Evolutionary conservation across 1,140 invertebrate species (phyloP), one percentile per base, ranked within the genome.

Genomic region (Anthonomus grandis): DNA sequence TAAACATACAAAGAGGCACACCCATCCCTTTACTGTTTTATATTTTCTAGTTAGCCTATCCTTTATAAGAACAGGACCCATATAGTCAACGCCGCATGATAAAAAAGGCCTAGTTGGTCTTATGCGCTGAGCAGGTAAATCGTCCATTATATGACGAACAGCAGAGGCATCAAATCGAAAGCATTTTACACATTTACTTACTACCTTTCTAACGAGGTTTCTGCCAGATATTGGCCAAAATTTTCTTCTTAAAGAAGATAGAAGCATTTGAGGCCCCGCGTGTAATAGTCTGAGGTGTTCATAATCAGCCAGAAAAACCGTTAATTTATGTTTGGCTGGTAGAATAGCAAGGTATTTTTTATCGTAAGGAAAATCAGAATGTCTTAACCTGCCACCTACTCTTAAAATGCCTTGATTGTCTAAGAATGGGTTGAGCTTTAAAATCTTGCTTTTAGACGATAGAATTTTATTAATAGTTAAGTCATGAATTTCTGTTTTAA

Each of bases 401-500:
- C 41, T 17, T 19, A 23, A 21, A 21, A 75, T 37, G 4, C 66
- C 66, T 10, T 66, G 10, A 12, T 68, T n/a, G 50, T 75, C 72
- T 12, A 78, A 25, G 45, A 70, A 71, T 17, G 75, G 74, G 21
- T 60, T 64, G 6, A 75, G 57, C 12, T 17, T 21, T 10, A 5
- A 4, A 9, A 39, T 10, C 17, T 39, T 39, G 15, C 37, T 39
- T 8, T 8, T 9, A 8, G 8, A 15, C 6, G 8, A 9, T 9
- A 39, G 9, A 39, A 15, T 9, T 6, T 17, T 17, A 8, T 39
- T 39, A 15, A 6, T 39, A 8, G 6, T 8, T 17, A 39, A 15
- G 9, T 39, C 6, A 39, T 5, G 15, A 39, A 9, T 9, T 5
- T 39, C 37, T 39, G 37, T 8, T 9, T 9, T n/a, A n/a, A n/a